Evolutionary conservation across 1,140 invertebrate genomes (phyloP), one percentile per base, ranked within the genome.

Genomic region (Sipha flava): DNA sequence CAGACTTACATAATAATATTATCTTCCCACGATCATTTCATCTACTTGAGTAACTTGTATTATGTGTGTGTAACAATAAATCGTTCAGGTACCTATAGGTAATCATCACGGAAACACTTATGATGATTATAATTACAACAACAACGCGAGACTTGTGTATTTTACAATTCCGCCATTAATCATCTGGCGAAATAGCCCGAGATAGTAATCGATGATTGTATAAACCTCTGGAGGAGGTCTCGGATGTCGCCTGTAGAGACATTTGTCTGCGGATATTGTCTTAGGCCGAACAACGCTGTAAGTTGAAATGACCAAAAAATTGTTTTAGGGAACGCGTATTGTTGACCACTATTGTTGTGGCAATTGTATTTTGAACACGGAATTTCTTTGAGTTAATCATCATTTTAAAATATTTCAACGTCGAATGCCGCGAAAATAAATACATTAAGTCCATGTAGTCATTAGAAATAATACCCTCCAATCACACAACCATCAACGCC

Each of bases 71-170:
- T 40, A 40, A 4, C 37, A 40, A 40, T n/a, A n/a, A n/a, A 62
- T 62, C 29, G n/a, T 18, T 10, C 59, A n/a, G 40, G 34, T 64
- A 45, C 37, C 4, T 6, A 31, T 68, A 68, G 26, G 43, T 70
- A 47, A 29, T 47, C 29, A 70, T 29, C 21, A 29, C 43, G 6
- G 40, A 70, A n/a, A 70, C 66, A 70, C 66, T 70, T 29, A 47
- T 70, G 43, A 29, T 70, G 40, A 70, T 70, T 70, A 70, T 70
- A 70, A 70, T 70, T 47, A 47, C 47, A 45, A 45, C 43, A 70
- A 47, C 47, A 45, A 45, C 43, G 16, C 1, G 43, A 47, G 16
- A n/a, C n/a, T 47, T 29, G 6, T 47, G 66, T 45, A 31, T 47
- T 70, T 70, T 40, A 70, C 66, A 70, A 47, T 70, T 29, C 16